phyloP scores from a whole-genome alignment of 2,797 vertebrate species.

The Pteronotus mesoamericanus region DNA sequence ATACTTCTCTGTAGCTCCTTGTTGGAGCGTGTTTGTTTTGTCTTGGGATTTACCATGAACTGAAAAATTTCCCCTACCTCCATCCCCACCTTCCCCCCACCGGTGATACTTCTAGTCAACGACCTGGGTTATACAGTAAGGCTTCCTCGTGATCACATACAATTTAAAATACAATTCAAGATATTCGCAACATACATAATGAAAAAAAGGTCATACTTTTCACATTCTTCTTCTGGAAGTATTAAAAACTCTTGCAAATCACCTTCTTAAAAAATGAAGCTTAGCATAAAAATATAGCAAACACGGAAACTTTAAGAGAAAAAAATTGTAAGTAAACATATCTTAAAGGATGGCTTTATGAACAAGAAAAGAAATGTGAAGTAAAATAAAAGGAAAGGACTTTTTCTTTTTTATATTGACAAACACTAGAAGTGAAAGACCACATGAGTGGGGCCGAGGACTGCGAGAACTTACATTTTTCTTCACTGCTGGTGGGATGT shows the following conservation, averaged over 20 bases:
- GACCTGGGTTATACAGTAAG: neutral
- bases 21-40: neutral
- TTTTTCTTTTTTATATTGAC: neutral
- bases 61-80: neutral
- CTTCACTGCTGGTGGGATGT: neutral
- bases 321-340: neutral
- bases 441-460: neutral
- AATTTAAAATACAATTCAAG: neutral
- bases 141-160: neutral
- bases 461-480: neutral
- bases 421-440: neutral
- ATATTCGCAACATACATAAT: neutral
- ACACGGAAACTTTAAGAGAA: neutral
- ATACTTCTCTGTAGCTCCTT: too few relatives aligned
- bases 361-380: neutral
- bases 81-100: neutral
- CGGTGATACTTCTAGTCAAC: neutral
- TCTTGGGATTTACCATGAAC: neutral
- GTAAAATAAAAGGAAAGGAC: neutral
- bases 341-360: neutral
- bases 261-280: neutral
- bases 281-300: neutral
- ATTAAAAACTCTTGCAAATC: neutral
- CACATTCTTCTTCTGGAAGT: conserved; percentile 11
- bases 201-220: neutral